Percentiles rank a stretch among this genome's conserved stretches.
These are phyloP conservation scores for Australoheros scitulus DNA, from an alignment of 2,113 vertebrate genomes.

Conservation along the genomic window DNA sequence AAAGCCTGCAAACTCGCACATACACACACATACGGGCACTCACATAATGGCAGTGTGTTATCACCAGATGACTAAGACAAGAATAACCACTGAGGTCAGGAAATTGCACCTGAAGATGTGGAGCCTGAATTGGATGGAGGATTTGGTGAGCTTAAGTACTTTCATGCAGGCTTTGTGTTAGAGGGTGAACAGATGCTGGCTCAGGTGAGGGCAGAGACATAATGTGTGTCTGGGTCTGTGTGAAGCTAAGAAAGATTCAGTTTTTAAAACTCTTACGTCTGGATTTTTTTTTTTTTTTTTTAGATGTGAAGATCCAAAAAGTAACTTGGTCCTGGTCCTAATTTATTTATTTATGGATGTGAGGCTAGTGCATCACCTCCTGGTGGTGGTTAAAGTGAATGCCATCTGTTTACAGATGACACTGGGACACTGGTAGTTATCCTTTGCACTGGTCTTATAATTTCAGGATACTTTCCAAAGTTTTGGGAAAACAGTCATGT, in stretches of 20 bases:
- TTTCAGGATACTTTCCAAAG: not conserved
- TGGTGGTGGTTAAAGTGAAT: not conserved
- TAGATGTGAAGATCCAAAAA: not conserved
- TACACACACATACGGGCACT: conserved; percentile 20
- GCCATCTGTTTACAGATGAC: not conserved
- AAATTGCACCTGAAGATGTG: conserved; percentile 23
- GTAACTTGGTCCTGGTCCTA: not conserved
- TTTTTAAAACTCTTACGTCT: not conserved
- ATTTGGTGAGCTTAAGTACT: conserved; percentile 29
- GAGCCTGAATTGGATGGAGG: conserved; percentile 34
- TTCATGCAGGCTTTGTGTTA: conserved; percentile 4
- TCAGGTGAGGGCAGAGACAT: conserved; percentile 12
- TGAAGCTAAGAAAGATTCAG: conserved; percentile 22
- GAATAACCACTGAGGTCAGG: conserved; percentile 54
- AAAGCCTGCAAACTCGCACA: conserved; percentile 3
- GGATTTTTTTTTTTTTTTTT: not conserved
- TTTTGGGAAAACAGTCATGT: not conserved
- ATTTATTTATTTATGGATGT: not conserved
- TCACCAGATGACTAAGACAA: conserved; percentile 62
- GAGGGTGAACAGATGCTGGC: conserved; percentile 10
- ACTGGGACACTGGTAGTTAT: fast-evolving
- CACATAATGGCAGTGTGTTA: conserved; percentile 57
- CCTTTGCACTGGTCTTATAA: not conserved
- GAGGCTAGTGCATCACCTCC: not conserved
- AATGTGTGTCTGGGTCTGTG: conserved; percentile 2